phyloP scores from a whole-genome alignment of 2,797 vertebrate genomes.

The Platalea minor region DNA sequence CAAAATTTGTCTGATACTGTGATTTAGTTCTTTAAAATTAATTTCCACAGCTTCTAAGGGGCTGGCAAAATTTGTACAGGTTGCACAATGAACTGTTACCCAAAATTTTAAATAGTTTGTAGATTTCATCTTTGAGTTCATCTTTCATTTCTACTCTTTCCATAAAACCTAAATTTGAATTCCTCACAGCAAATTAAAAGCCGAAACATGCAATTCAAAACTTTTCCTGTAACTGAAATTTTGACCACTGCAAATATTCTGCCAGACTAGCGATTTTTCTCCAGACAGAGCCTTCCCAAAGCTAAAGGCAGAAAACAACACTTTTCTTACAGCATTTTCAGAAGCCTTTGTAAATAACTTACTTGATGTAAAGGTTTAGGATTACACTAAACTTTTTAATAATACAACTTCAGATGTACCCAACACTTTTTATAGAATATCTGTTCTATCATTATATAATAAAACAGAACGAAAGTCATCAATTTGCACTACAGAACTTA shows the following conservation, averaged over 20 bases:
- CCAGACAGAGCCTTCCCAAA: background rate
- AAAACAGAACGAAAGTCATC: constrained; percentile 56
- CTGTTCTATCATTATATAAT: constrained; percentile 66
- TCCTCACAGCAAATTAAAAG: background rate
- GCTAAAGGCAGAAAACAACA: background rate
- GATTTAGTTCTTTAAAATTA: background rate
- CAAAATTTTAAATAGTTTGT: background rate
- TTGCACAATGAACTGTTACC: background rate
- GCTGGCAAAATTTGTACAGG: background rate
- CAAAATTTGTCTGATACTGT: background rate
- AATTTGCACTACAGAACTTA: constrained; percentile 41
- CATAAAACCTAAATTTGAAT: background rate
- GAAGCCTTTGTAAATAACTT: background rate
- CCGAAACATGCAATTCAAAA: background rate
- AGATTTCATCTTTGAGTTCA: background rate
- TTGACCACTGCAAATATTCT: background rate
- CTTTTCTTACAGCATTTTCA: background rate
- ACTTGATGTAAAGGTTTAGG: background rate
- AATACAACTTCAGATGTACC: constrained; percentile 7
- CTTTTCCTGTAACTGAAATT: background rate
- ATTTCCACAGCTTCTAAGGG: background rate
- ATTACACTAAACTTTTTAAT: background rate
- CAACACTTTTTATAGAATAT: constrained; percentile 43
- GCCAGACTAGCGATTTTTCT: background rate
- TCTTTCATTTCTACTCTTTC: background rate